Evolutionary conservation across 2,113 vertebrate genomes (phyloP).

Genomic region (Dipodomys ordii): DNA sequence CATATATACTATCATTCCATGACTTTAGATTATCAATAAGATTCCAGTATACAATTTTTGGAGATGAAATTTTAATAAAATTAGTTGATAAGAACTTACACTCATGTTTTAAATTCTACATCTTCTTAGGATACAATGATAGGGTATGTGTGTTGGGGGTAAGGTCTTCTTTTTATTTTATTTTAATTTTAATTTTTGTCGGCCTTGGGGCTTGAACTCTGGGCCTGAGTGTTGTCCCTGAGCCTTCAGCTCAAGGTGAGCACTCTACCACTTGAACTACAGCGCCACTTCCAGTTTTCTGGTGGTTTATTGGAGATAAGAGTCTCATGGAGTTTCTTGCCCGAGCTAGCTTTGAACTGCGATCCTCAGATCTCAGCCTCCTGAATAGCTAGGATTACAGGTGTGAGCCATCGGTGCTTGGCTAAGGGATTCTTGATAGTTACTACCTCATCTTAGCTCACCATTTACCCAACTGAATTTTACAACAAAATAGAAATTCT

Average conservation of each 20-base stretch:
- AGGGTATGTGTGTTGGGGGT: neutral
- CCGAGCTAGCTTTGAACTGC: too few species aligned
- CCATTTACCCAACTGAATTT: conserved; percentile 18
- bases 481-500: conserved; percentile 16
- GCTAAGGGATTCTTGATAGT: neutral
- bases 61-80: neutral
- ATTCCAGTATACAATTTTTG: neutral
- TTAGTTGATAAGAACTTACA: neutral
- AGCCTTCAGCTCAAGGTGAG: too few species aligned
- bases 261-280: too few species aligned
- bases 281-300: too few species aligned
- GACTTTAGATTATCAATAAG: neutral
- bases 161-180: neutral
- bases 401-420: too few species aligned
- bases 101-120: neutral
- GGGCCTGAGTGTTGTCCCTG: too few species aligned
- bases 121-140: neutral
- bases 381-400: too few species aligned
- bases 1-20: neutral
- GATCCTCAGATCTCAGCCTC: too few species aligned
- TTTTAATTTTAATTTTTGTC: too few species aligned
- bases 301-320: too few species aligned
- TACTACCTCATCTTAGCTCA: neutral
- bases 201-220: too few species aligned
- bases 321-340: too few species aligned